Conservation (phyloP, 2,888 invertebrate species). For the Steinernema scapterisci region DNA sequence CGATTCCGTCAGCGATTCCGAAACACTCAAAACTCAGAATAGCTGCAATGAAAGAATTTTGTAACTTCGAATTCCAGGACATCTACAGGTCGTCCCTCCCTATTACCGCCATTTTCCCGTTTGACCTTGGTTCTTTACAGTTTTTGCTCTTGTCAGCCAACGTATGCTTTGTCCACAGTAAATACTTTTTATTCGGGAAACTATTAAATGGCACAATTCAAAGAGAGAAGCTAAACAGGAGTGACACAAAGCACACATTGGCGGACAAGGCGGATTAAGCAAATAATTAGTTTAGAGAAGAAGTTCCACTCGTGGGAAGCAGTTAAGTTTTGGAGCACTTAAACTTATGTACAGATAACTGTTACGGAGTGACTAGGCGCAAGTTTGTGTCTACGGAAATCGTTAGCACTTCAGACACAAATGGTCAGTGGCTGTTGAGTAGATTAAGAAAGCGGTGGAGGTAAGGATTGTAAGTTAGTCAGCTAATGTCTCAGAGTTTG, state of each 20-base stretch:
- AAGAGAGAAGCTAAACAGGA: not conserved
- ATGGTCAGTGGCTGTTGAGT: not conserved
- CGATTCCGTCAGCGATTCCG: too few species aligned
- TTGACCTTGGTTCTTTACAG: not conserved
- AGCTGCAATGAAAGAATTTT: too few species aligned
- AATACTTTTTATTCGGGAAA: slow-evolving; percentile 14
- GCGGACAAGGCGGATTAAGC: not conserved
- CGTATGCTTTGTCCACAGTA: not conserved
- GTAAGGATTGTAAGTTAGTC: slow-evolving; percentile 5
- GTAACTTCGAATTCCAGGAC: too few species aligned
- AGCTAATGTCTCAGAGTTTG: not conserved
- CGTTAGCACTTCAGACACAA: not conserved
- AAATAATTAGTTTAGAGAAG: not conserved
- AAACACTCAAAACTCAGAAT: too few species aligned
- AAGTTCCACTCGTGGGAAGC: not conserved
- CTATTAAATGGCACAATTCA: not conserved
- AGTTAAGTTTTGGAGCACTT: not conserved
- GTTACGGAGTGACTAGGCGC: not conserved
- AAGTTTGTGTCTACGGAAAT: not conserved
- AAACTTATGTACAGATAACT: slow-evolving; percentile 7
- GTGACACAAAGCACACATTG: slow-evolving; percentile 22
- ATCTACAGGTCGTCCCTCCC: too few species aligned
- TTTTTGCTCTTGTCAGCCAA: not conserved
- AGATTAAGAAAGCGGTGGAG: not conserved
- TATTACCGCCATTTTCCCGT: too few species aligned